phyloP scores from a whole-genome alignment of 37 sponge, comb jelly and placozoan species.

The Aplysina aerophoba region DNA sequence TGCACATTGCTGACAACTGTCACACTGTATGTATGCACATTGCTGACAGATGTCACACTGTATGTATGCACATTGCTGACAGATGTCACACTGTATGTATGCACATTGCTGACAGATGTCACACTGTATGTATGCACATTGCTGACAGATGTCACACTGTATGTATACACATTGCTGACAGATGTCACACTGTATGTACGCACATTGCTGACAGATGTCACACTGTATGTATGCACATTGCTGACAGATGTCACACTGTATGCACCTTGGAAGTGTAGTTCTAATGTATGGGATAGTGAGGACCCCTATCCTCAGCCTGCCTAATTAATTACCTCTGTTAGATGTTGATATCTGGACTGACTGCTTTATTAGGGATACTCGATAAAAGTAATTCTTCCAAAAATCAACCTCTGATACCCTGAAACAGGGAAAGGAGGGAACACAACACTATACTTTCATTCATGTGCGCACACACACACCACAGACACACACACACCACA shows the following conservation, averaged over 20 bases:
- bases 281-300: no score
- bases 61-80: neutral
- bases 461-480: neutral
- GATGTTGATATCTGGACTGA: conserved; percentile 73
- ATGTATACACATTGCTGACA: no score
- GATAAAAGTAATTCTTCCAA: conserved; percentile 98
- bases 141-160: no score
- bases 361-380: conserved; percentile 96
- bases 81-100: neutral
- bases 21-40: neutral
- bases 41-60: neutral
- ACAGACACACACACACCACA: conserved; percentile 19
- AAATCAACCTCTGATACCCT: conserved; percentile 92
- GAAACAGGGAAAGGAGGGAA: conserved; percentile 1
- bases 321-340: neutral
- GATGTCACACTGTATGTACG: no score
- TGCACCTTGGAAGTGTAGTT: neutral
- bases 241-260: neutral
- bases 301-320: no score
- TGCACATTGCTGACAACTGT: no score
- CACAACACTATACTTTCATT: neutral
- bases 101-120: neutral
- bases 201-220: neutral
- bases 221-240: neutral
- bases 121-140: no score